phyloP scores from a whole-genome alignment of 2,888 invertebrate genomes.

The Rhimphoctona megacephalus region DNA sequence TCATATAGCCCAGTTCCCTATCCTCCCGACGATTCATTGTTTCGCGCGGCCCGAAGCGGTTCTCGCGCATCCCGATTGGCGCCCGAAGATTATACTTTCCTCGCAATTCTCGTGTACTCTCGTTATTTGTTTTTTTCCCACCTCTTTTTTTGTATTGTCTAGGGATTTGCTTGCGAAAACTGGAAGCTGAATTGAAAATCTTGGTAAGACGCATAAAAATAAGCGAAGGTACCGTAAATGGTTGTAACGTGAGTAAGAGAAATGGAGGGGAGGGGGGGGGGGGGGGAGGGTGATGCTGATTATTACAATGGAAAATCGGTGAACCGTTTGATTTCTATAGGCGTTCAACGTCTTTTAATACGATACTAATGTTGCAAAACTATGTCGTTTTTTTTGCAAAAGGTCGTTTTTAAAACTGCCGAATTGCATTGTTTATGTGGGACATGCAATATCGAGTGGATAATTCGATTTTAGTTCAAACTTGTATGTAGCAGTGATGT shows the following conservation, averaged over 20 bases:
- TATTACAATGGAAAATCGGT: neutral
- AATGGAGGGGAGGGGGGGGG: neutral
- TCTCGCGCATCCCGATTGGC: slow-evolving; percentile 74
- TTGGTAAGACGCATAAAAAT: slow-evolving; percentile 12
- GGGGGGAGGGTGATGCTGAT: neutral
- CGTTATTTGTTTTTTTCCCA: slow-evolving; percentile 14
- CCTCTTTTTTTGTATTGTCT: slow-evolving; percentile 29
- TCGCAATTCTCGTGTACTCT: slow-evolving; percentile 47
- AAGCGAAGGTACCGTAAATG: neutral
- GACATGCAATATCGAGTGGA: too few relatives aligned
- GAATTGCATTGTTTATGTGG: too few relatives aligned
- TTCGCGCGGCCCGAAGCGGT: slow-evolving; percentile 66
- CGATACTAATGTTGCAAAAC: too few relatives aligned
- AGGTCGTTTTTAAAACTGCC: too few relatives aligned
- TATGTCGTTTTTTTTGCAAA: too few relatives aligned
- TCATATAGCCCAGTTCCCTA: slow-evolving; percentile 22
- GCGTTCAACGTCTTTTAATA: neutral
- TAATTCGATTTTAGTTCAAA: too few relatives aligned
- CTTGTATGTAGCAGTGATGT: slow-evolving; percentile 21
- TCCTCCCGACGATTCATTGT: slow-evolving; percentile 66
- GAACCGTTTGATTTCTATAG: neutral
- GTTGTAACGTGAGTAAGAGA: neutral
- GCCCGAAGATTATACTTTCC: slow-evolving; percentile 73
- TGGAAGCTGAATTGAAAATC: slow-evolving; percentile 28
- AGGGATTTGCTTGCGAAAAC: slow-evolving; percentile 28